These are phyloP conservation scores for Halcyon chelicuti DNA, from an alignment of 2,797 vertebrate species.

Conservation along the genomic window DNA sequence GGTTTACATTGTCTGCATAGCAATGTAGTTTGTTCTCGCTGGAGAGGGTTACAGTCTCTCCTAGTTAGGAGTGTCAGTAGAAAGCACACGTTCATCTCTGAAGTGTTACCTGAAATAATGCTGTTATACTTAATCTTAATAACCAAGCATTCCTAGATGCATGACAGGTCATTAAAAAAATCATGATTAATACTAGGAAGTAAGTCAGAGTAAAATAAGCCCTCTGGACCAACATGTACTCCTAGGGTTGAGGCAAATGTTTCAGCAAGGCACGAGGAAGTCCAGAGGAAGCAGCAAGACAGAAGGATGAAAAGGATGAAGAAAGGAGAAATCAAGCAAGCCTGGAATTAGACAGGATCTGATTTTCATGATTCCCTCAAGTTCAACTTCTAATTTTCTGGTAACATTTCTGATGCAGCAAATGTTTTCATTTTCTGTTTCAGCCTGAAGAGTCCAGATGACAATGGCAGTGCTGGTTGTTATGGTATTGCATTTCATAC, in stretches of 20 bases:
- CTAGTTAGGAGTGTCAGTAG: not conserved
- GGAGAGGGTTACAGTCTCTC: not conserved
- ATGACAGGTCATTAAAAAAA: not conserved
- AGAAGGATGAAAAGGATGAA: not conserved
- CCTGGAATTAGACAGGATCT: not conserved
- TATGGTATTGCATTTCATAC: not conserved
- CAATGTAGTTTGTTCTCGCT: not conserved
- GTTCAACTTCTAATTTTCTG: not conserved
- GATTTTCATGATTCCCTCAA: not conserved
- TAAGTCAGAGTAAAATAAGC: slow-evolving; percentile 3
- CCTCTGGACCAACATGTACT: not conserved
- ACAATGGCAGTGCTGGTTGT: not conserved
- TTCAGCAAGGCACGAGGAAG: not conserved
- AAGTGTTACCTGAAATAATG: not conserved
- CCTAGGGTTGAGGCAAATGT: not conserved
- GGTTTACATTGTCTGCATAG: slow-evolving; percentile 28
- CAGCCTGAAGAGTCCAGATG: not conserved
- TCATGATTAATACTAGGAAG: slow-evolving; percentile 1
- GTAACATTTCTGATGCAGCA: not conserved
- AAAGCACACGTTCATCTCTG: not conserved
- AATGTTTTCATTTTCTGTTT: not conserved
- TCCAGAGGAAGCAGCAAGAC: not conserved
- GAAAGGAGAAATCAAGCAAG: not conserved
- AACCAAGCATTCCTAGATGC: not conserved
- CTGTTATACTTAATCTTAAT: not conserved